Percentiles rank a stretch among this genome's conserved stretches.
Conservation (phyloP, 2,888 invertebrate species). For the Dolichopus griseipennis region DNA sequence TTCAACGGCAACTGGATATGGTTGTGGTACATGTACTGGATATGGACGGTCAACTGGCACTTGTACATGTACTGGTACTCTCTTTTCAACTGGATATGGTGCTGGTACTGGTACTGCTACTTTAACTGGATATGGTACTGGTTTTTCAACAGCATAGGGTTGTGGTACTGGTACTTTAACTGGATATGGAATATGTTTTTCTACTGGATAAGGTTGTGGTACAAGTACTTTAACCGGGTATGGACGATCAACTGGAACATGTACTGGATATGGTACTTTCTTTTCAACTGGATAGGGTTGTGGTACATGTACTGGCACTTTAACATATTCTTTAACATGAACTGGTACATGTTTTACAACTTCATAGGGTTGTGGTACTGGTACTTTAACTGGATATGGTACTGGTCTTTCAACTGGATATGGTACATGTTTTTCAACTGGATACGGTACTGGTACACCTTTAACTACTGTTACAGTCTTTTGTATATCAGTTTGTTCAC, state of each 20-base stretch:
- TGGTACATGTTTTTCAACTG: slow-evolving; percentile 56
- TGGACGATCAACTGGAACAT: slow-evolving; percentile 55
- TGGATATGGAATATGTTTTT: slow-evolving; percentile 51
- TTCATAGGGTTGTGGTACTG: slow-evolving; percentile 35
- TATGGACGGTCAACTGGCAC: slow-evolving; percentile 59
- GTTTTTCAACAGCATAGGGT: slow-evolving; percentile 61
- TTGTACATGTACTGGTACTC: slow-evolving; percentile 49
- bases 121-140: slow-evolving; percentile 59
- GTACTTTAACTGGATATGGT: slow-evolving; percentile 50
- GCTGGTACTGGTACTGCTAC: slow-evolving; percentile 55
- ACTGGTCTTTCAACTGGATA: slow-evolving; percentile 54
- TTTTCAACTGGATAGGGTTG: slow-evolving; percentile 55
- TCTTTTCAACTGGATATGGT: slow-evolving; percentile 53
- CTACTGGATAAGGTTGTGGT: slow-evolving; percentile 60
- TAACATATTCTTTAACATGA: slow-evolving; percentile 57
- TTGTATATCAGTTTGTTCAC: slow-evolving; percentile 50
- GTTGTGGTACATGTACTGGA: slow-evolving; percentile 56
- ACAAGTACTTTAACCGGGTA: slow-evolving; percentile 59
- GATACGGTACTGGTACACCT: slow-evolving; percentile 63
- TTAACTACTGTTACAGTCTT: slow-evolving; percentile 65
- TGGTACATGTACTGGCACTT: slow-evolving; percentile 65
- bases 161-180: slow-evolving; percentile 58
- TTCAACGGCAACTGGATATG: slow-evolving; percentile 63
- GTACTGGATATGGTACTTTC: slow-evolving; percentile 50
- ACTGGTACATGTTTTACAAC: slow-evolving; percentile 52